These are phyloP conservation scores for Smittia aterrima DNA, from an alignment of 2,888 invertebrate species.

Conservation along the genomic window DNA sequence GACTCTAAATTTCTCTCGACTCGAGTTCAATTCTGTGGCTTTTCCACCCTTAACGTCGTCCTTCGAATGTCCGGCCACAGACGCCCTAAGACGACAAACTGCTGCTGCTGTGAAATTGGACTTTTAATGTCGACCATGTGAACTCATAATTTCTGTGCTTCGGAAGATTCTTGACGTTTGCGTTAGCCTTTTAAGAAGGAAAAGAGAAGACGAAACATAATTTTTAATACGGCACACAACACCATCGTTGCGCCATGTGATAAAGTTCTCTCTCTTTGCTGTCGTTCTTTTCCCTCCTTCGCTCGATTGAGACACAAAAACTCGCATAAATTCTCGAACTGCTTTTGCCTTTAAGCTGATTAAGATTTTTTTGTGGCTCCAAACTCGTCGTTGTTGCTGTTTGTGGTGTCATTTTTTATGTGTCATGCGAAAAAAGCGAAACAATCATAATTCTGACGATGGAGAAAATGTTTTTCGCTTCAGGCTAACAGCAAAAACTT, in stretches of 20 bases:
- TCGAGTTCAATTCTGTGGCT: no score
- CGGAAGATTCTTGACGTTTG: conserved; percentile 8
- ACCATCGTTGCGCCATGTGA: conserved; percentile 33
- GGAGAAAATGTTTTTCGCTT: neutral
- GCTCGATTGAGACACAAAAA: conserved; percentile 15
- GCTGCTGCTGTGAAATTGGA: neutral
- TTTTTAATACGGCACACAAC: conserved; percentile 16
- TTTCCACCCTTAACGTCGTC: no score
- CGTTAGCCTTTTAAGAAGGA: neutral
- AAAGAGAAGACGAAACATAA: conserved; percentile 4
- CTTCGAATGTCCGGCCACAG: neutral
- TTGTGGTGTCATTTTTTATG: conserved; percentile 3
- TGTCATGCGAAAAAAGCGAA: conserved; percentile 11
- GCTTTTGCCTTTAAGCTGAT: conserved; percentile 41
- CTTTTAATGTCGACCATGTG: neutral
- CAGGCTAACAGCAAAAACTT: neutral
- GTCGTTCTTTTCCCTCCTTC: neutral
- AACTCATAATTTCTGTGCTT: neutral
- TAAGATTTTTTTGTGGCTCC: conserved; percentile 25
- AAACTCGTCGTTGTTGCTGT: neutral
- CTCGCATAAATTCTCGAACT: conserved; percentile 39
- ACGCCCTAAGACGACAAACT: neutral
- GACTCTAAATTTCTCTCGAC: no score
- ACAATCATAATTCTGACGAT: neutral
- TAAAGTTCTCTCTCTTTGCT: conserved; percentile 4